Evolutionary conservation across 2,888 invertebrate genomes (phyloP).

Genomic region (Coenonympha arcania): DNA sequence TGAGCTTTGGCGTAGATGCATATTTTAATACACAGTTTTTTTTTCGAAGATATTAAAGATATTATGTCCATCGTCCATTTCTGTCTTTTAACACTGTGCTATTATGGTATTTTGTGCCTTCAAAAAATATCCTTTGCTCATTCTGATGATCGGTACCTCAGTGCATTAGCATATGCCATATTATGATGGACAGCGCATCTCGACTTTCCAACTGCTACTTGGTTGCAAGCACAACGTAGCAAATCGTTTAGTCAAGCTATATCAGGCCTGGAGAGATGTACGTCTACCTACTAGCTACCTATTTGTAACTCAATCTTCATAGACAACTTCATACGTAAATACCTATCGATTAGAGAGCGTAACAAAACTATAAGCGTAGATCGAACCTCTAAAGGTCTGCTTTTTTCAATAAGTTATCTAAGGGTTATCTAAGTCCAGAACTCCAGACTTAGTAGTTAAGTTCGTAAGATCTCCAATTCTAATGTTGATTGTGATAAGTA

Average conservation of each 20-base stretch:
- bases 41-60: no score
- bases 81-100: no score
- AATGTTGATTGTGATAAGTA: no score
- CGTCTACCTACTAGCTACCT: no score
- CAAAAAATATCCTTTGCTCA: not conserved
- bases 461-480: no score
- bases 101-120: no score
- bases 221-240: conserved; percentile 18
- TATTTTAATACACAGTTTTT: no score
- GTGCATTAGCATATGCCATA: conserved; percentile 8
- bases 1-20: no score
- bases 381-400: not conserved
- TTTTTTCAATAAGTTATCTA: no score
- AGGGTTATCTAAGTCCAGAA: not conserved
- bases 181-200: conserved; percentile 12
- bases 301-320: conserved; percentile 17
- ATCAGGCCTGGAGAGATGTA: conserved; percentile 12
- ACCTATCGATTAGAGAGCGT: conserved; percentile 12
- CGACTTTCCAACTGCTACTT: conserved; percentile 12
- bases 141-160: not conserved
- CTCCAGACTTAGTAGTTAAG: not conserved
- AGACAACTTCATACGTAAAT: conserved; percentile 8
- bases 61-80: no score
- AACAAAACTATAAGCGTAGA: not conserved
- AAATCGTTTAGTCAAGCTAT: conserved; percentile 16